Percentiles rank a stretch among this genome's conserved stretches.
Conservation (phyloP, 1,140 invertebrate species). For the Mycetomoellerius zeteki region DNA sequence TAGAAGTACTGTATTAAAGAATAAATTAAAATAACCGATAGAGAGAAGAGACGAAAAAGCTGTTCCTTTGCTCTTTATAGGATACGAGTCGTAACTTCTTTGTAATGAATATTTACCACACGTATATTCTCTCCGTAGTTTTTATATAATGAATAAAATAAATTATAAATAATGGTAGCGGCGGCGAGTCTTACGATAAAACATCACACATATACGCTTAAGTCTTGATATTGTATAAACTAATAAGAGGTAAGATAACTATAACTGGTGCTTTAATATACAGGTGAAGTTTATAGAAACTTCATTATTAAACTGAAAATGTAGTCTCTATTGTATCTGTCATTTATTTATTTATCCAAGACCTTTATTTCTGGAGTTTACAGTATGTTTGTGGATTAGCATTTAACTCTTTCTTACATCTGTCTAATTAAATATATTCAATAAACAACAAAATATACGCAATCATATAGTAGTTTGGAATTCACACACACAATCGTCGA, state of each 20-base stretch:
- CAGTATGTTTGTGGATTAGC: slow-evolving; percentile 35
- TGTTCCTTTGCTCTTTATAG: slow-evolving; percentile 65
- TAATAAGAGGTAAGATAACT: slow-evolving; percentile 60
- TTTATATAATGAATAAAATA: slow-evolving; percentile 58
- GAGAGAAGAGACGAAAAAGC: slow-evolving; percentile 41
- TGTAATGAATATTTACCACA: slow-evolving; percentile 51
- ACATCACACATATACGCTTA: slow-evolving; percentile 56
- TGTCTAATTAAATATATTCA: slow-evolving; percentile 31
- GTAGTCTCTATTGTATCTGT: slow-evolving; percentile 61
- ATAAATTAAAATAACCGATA: slow-evolving; percentile 73
- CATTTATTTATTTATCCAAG: slow-evolving; percentile 70
- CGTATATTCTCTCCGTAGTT: slow-evolving; percentile 55
- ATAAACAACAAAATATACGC: slow-evolving; percentile 37
- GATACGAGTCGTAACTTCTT: slow-evolving; percentile 37
- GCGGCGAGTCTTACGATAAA: slow-evolving; percentile 44
- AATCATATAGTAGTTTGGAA: slow-evolving; percentile 22
- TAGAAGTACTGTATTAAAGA: slow-evolving; percentile 75
- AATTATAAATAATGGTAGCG: slow-evolving; percentile 57
- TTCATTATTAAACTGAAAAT: slow-evolving; percentile 69
- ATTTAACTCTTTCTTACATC: slow-evolving; percentile 33
- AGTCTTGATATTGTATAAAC: slow-evolving; percentile 68
- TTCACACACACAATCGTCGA: slow-evolving; percentile 37
- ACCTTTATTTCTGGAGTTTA: slow-evolving; percentile 54
- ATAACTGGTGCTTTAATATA: slow-evolving; percentile 69
- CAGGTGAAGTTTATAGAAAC: slow-evolving; percentile 62